Percentiles rank a stretch among this genome's conserved stretches.
These are phyloP conservation scores for Adelges cooleyi DNA, from an alignment of 1,140 invertebrate species.

Conservation along the genomic window DNA sequence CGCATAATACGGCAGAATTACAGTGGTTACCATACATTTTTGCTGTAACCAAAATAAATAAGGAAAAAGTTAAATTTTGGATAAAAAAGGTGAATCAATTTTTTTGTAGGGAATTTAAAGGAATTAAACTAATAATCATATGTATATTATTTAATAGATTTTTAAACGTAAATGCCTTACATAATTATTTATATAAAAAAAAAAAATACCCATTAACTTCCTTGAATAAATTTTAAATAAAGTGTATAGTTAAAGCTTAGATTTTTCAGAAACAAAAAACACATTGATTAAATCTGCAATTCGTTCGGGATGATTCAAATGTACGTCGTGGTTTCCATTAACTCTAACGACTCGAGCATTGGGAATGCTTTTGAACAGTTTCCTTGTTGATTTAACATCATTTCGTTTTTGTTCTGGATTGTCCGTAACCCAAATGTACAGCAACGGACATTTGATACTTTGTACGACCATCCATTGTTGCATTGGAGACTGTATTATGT, in stretches of 20 bases:
- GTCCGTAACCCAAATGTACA: conserved; percentile 35
- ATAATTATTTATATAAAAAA: not conserved
- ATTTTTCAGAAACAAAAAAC: conserved; percentile 36
- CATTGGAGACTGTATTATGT: conserved; percentile 30
- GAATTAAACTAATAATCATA: too few relatives aligned
- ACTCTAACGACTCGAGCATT: conserved; percentile 38
- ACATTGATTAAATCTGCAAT: conserved; percentile 39
- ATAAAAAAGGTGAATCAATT: too few relatives aligned
- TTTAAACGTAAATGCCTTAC: not conserved
- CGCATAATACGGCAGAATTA: conserved; percentile 57
- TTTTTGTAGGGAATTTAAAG: too few relatives aligned
- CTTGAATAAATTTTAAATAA: not conserved
- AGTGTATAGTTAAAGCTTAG: not conserved
- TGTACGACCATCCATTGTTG: conserved; percentile 30
- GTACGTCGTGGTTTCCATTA: conserved; percentile 51
- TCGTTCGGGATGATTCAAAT: conserved; percentile 47
- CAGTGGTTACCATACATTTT: conserved; percentile 64
- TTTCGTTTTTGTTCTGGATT: not conserved
- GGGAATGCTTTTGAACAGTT: conserved; percentile 34
- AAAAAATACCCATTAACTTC: not conserved
- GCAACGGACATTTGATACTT: conserved; percentile 33
- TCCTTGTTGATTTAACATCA: conserved; percentile 27
- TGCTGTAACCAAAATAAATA: conserved; percentile 40
- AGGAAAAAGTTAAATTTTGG: too few relatives aligned
- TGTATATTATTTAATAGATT: too few relatives aligned